A percentile compares a stretch with the other conserved stretches of the same genome.
These are phyloP conservation scores for Araneus ventricosus DNA, from an alignment of 1,140 invertebrate genomes.

Conservation along the genomic window DNA sequence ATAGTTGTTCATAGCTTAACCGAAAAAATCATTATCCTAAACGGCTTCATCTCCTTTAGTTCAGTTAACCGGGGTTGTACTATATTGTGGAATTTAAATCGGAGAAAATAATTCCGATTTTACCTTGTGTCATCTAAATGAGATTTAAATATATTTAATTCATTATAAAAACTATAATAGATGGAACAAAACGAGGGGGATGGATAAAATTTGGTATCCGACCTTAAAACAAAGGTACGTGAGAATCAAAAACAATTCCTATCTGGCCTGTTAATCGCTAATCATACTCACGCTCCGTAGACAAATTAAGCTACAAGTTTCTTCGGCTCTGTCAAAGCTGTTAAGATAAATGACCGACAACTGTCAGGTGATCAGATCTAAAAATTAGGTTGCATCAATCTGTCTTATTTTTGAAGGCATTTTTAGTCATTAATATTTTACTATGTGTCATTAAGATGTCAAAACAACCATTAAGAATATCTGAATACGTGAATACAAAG, in stretches of 20 bases:
- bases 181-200: too few species aligned
- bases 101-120: too few species aligned
- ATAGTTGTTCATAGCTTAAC: too few species aligned
- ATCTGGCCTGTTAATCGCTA: not conserved
- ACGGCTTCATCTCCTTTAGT: too few species aligned
- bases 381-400: not conserved
- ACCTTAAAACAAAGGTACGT: not conserved
- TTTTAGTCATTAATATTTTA: constrained; percentile 22
- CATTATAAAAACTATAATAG: too few species aligned
- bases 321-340: not conserved
- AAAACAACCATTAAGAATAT: not conserved
- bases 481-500: not conserved
- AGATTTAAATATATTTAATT: too few species aligned
- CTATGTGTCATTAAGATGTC: not conserved
- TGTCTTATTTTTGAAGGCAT: not conserved
- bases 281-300: not conserved
- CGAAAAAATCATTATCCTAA: too few species aligned
- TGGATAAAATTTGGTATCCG: not conserved
- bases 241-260: not conserved
- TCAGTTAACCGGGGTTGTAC: too few species aligned
- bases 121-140: too few species aligned
- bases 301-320: constrained; percentile 1
- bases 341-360: not conserved
- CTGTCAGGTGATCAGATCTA: not conserved
- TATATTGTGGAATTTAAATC: too few species aligned